Conservation (phyloP, 2,113 vertebrate genomes). For the Halcyon senegalensis region DNA sequence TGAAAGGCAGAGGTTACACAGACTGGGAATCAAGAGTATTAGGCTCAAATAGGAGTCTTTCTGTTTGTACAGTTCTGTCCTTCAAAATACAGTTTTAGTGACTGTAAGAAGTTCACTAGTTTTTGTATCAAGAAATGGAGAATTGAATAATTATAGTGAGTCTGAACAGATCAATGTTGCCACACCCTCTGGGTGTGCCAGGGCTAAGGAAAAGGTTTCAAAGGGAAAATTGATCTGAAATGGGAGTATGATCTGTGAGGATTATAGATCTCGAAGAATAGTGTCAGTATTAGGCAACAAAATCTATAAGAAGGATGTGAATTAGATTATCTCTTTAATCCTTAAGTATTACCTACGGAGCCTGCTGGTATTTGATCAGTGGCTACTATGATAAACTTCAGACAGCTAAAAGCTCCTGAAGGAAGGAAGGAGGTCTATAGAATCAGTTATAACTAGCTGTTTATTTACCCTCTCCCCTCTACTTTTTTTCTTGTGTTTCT, state of each 20-base stretch:
- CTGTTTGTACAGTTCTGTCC: background rate
- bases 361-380: background rate
- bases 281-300: background rate
- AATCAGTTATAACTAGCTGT: background rate
- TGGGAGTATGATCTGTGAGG: background rate
- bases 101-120: background rate
- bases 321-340: background rate
- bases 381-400: background rate
- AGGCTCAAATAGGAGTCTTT: background rate
- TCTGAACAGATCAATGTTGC: background rate
- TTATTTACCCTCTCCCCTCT: background rate
- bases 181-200: background rate
- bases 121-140: background rate
- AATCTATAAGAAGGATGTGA: background rate
- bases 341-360: background rate
- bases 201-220: background rate
- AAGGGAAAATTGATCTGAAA: background rate
- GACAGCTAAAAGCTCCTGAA: background rate
- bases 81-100: background rate
- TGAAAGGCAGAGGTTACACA: background rate
- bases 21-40: background rate
- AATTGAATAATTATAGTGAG: background rate
- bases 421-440: background rate
- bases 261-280: background rate
- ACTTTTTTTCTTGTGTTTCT: background rate